phyloP scores from a whole-genome alignment of 1,140 invertebrate species.

The Hirudo medicinalis region DNA sequence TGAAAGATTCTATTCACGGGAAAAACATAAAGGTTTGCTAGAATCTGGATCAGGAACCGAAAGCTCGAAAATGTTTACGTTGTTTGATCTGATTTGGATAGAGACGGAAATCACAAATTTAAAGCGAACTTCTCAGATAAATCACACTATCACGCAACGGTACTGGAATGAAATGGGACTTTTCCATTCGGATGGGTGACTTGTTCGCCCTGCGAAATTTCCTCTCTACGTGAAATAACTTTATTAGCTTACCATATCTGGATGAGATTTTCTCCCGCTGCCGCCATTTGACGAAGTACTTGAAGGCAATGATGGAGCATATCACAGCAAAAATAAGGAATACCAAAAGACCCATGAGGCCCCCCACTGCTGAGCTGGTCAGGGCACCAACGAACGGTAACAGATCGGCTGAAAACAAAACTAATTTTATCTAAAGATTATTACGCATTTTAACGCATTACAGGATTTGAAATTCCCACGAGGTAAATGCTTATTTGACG shows the following conservation, averaged over 20 bases:
- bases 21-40: too few relatives aligned
- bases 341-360: conserved; percentile 11
- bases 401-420: not conserved
- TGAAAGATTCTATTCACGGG: too few relatives aligned
- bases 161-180: not conserved
- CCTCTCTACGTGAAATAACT: not conserved
- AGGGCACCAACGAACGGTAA: not conserved
- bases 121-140: not conserved
- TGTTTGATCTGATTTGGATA: too few relatives aligned
- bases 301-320: conserved; percentile 83
- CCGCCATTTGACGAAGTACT: conserved; percentile 90
- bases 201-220: not conserved
- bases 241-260: not conserved
- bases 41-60: too few relatives aligned
- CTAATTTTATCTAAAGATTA: not conserved
- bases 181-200: not conserved
- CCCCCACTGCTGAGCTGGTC: not conserved
- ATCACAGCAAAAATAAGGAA: conserved; percentile 93
- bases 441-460: not conserved
- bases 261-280: conserved; percentile 47
- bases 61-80: too few relatives aligned
- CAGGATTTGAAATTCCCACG: not conserved
- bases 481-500: too few relatives aligned
- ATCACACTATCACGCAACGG: not conserved
- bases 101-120: not conserved